Evolutionary conservation across 2,888 invertebrate species (phyloP), one percentile per base, ranked within the genome.

Genomic region (Xestia xanthographa): DNA sequence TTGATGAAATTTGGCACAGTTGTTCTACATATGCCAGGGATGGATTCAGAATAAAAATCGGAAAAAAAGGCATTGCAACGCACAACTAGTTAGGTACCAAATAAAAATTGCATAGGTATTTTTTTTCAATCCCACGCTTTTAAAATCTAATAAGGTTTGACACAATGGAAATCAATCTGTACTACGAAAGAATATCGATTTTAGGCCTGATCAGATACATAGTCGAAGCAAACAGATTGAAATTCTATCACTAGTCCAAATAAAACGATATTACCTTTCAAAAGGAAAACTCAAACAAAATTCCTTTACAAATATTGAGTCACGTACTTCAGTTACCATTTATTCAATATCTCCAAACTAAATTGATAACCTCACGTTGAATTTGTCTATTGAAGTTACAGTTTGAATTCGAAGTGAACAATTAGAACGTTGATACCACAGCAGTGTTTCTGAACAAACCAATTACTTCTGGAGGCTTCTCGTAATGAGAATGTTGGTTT

Each of bases 291-390:
- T 69, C 43, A 53, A 79, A 79, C 45, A 66, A 79, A 73, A 74
- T 50, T 50, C 43, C 29, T 38, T 53, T 5, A 17, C 65, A 65
- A 80, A 80, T 80, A 80, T 80, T 80, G 63, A 58, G n/a, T 6
- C 26, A 43, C 38, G 50, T 38, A 17, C 26, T 45, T 5, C 60
- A 79, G 48, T 34, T 53, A 65, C 43, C 43, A 43, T 66, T 69
- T 53, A 80, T 69, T 69, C 17, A 66, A 80, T 66, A 80, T 48
- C 60, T 67, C 41, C 43, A 50, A 75, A 81, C 66, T 67, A 50
- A 80, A 63, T 80, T 63, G 75, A 75, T 80, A 75, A 62, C 34
- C 53, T 9, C 56, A 22, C 66, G 14, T 71, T 75, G 20, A 67
- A 69, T 75, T 66, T 8, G 26, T 62, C 41, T 56, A 45, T 63